Evolutionary conservation across 2,888 invertebrate species (phyloP), one percentile per base, ranked within the genome.

Genomic region (Dasysyrphus albostriatus): DNA sequence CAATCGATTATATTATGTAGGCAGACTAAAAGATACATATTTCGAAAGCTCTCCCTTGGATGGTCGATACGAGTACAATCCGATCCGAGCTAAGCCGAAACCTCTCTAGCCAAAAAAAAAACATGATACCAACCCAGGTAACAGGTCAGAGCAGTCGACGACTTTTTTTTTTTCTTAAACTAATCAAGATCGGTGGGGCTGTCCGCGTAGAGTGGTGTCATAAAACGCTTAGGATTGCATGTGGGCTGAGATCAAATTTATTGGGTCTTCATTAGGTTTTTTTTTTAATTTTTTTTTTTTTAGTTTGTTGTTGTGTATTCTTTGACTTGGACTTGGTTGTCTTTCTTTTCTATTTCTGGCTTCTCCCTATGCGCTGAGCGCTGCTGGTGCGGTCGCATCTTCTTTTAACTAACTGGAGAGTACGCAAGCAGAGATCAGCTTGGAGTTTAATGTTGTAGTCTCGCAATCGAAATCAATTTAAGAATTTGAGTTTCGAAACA

Each of bases 171-270:
- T 87, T 67, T 3, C 14, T 87, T 79, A 67, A 79, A 79, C 87
- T 87, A 87, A 87, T 87, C 87, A 87, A 87, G 87, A 83, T 87
- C 83, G 87, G 78, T 29, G 83, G 87, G 87, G 87, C 83, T 65
- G 79, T 78, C 78, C 83, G 69, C 54, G 83, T 75, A 59, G 83
- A 83, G 87, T 87, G 87, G 87, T 87, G 87, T 87, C 87, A 87
- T 87, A 87, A 87, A 87, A 83, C 87, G 87, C 87, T 87, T 87
- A 87, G 87, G 87, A 87, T 87, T 74, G 87, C 87, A 87, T 87
- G 87, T 87, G 87, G 87, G 87, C 87, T 51, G 87, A 87, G 83
- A 87, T 87, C 83, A 87, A 87, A 87, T 87, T 87, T 87, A 87
- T 87, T 87, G 87, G 87, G 87, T 83, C 87, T 87, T 87, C 87